Conservation (phyloP, 2,797 vertebrate species). For the Numenius phaeopus region DNA sequence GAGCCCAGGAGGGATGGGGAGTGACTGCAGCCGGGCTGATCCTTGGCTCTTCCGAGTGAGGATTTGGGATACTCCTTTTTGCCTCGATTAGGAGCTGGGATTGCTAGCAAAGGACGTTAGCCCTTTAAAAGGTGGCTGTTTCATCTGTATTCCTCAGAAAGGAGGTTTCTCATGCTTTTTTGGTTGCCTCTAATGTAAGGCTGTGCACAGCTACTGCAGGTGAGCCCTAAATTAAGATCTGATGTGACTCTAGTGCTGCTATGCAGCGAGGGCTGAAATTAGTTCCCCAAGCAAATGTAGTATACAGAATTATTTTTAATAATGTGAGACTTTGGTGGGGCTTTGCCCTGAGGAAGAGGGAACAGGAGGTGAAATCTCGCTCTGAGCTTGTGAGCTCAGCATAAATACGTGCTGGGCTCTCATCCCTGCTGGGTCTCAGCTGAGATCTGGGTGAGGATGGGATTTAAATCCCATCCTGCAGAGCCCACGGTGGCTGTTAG, state of each 20-base stretch:
- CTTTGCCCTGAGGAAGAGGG: not conserved
- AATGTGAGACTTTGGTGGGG: not conserved
- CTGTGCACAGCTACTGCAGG: not conserved
- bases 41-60: not conserved
- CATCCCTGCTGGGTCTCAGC: not conserved
- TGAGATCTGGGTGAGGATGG: not conserved
- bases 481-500: not conserved
- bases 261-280: not conserved
- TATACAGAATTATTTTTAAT: not conserved
- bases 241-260: not conserved
- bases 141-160: not conserved
- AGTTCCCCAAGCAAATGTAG: not conserved
- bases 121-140: not conserved
- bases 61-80: not conserved
- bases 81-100: not conserved
- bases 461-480: not conserved
- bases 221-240: slow-evolving; percentile 11
- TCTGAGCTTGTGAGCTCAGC: not conserved
- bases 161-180: not conserved
- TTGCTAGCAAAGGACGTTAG: not conserved
- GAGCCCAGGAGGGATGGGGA: not conserved
- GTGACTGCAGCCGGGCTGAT: not conserved
- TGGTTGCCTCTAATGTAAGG: not conserved
- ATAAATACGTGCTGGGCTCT: not conserved
- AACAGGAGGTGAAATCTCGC: not conserved